Conservation (phyloP, 2,113 vertebrate genomes). For the Gracilinanus agilis region DNA sequence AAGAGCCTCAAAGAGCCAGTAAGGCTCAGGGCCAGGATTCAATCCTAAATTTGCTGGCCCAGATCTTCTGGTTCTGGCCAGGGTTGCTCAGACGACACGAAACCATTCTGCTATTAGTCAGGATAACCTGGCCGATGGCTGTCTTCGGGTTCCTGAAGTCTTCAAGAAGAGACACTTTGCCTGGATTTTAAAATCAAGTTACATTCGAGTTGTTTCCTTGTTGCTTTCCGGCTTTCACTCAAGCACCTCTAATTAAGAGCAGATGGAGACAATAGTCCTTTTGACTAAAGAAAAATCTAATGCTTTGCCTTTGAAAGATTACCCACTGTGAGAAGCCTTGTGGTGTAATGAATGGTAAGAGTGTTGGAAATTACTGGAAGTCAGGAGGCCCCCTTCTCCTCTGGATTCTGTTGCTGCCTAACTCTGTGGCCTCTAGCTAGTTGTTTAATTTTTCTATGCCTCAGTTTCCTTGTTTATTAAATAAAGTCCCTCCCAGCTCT, state of each 20-base stretch:
- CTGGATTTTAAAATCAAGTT: neutral
- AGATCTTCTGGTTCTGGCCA: neutral
- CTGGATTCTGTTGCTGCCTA: neutral
- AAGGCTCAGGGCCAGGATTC: neutral
- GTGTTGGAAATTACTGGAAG: neutral
- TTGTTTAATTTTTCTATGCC: neutral
- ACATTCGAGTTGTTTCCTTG: neutral
- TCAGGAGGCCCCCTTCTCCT: neutral
- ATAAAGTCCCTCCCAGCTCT: neutral
- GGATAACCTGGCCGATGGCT: neutral
- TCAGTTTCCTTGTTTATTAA: neutral
- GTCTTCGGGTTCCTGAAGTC: neutral
- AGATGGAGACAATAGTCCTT: neutral
- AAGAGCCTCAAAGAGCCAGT: neutral
- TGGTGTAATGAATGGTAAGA: neutral
- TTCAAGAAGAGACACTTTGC: neutral
- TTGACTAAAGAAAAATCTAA: neutral
- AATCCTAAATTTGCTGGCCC: neutral
- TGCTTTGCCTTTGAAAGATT: slow-evolving; percentile 5
- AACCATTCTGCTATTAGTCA: neutral
- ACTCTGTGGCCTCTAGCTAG: neutral
- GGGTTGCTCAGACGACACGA: neutral
- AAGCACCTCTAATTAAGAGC: slow-evolving; percentile 4
- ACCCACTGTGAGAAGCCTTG: slow-evolving; percentile 1
- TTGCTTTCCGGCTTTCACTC: neutral